These are phyloP conservation scores for Mycalesis mineus DNA, from an alignment of 2,888 invertebrate species.

Conservation along the genomic window DNA sequence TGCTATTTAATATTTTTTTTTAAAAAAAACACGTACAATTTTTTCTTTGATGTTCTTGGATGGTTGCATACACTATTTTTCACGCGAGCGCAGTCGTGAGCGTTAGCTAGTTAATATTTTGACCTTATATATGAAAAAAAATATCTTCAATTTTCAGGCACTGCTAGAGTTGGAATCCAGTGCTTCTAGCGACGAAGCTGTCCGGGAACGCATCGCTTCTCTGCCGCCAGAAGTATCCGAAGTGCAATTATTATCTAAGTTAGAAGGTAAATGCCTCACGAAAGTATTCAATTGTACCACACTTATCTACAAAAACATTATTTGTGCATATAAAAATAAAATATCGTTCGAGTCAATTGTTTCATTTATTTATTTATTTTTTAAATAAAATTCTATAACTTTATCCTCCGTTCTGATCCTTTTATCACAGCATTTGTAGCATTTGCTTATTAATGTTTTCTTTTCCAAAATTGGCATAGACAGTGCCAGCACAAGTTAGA, in stretches of 20 bases:
- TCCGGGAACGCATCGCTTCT: conserved; percentile 94
- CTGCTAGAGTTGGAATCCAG: conserved; percentile 93
- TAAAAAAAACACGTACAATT: too few species aligned
- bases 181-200: conserved; percentile 95
- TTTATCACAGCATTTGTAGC: neutral
- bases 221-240: conserved; percentile 97
- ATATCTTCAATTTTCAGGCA: conserved; percentile 57
- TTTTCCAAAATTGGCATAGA: neutral
- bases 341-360: conserved; percentile 32
- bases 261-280: conserved; percentile 81
- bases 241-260: conserved; percentile 88
- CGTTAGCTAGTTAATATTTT: too few species aligned
- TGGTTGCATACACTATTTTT: too few species aligned
- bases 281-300: conserved; percentile 15
- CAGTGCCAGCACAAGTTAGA: too few species aligned
- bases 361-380: conserved; percentile 30
- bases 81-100: too few species aligned
- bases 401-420: conserved; percentile 5
- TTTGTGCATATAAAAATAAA: conserved; percentile 31
- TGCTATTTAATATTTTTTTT: too few species aligned
- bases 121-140: too few species aligned
- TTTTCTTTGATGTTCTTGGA: too few species aligned
- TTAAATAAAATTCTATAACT: conserved; percentile 12
- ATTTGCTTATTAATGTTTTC: neutral
- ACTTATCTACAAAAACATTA: conserved; percentile 14